Base-by-base conservation (phyloP, 2,113 vertebrate genomes). In the Myiozetetes cayanensis region DNA sequence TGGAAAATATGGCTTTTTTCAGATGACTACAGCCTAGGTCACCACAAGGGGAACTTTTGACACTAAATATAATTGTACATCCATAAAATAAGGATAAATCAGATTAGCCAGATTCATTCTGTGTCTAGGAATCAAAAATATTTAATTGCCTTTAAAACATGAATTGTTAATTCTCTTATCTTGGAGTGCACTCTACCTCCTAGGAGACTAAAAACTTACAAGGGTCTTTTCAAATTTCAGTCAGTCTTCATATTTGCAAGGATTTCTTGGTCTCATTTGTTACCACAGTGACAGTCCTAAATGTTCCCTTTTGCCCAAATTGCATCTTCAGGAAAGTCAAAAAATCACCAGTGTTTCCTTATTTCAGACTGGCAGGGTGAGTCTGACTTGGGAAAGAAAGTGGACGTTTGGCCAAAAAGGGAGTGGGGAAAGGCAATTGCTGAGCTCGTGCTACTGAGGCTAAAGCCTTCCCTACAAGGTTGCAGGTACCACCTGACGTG, bases 61-160 rank as follows among this genome's bases (percentile, higher is more conserved):
- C 78, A 85, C 81, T 77, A 75, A 85, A 82, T 79, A 33, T 80
- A 87, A 76, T 76, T 87, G 24, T 90, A 61, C 25, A 85, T 56
- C 43, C n/a, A 59, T 53, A 85, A 94, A 88, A 84, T 56, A 86
- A 73, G 80, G 30, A 88, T 87, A 73, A 85, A 88, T 67, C 79
- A 86, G 43, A 77, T 91, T 90, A 96, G 87, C 59, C 10, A 16
- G 75, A 79, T 74, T 91, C 47, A 22, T 80, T 94, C 39, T 80
- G 12, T 91, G 23, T 70, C 59, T 90, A 88, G 80, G 52, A 84
- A 68, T 79, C 82, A 18, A 70, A 90, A 91, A 87, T 70, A 79
- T 28, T 78, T 94, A 97, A 96, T 85, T 95, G 91, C 37, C 58
- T 87, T 89, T 92, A 58, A 87, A 87, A 90, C 6, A 66, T 24